These are phyloP conservation scores for Macaria liturata DNA, from an alignment of 2,888 invertebrate genomes.

Conservation along the genomic window DNA sequence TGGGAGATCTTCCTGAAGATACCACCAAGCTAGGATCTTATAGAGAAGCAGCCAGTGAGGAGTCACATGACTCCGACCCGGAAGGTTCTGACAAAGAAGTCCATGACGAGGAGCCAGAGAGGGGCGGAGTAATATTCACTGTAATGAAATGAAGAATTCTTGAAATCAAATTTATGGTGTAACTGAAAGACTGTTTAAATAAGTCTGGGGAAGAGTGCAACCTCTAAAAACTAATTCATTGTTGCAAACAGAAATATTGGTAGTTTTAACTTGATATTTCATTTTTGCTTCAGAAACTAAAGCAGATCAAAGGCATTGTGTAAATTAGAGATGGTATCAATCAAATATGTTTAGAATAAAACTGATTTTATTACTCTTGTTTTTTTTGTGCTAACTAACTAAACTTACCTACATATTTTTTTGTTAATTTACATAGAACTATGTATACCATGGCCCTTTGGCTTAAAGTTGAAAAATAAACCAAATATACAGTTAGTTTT, in stretches of 20 bases:
- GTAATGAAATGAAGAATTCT: slow-evolving; percentile 62
- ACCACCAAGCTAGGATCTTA: slow-evolving; percentile 63
- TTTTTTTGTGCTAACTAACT: no score
- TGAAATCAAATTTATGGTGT: neutral
- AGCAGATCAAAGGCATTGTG: no score
- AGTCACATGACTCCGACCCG: slow-evolving; percentile 60
- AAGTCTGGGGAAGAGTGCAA: slow-evolving; percentile 9
- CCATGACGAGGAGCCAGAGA: slow-evolving; percentile 82
- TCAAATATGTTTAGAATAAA: no score
- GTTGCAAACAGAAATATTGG: neutral
- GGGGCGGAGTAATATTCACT: slow-evolving; percentile 79
- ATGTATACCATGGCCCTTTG: no score
- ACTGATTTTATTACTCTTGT: no score
- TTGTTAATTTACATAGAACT: no score
- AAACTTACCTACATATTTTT: no score
- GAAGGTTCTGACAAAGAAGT: slow-evolving; percentile 81
- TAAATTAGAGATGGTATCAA: no score
- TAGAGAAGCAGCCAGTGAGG: slow-evolving; percentile 61
- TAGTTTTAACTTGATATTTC: no score
- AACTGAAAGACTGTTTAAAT: slow-evolving; percentile 1
- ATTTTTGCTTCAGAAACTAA: no score
- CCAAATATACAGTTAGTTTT: no score
- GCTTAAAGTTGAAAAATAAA: no score
- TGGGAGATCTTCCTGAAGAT: slow-evolving; percentile 60
- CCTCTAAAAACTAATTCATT: slow-evolving; percentile 16